Conservation (phyloP, 1,140 invertebrate genomes). For the Camponotus pennsylvanicus region DNA sequence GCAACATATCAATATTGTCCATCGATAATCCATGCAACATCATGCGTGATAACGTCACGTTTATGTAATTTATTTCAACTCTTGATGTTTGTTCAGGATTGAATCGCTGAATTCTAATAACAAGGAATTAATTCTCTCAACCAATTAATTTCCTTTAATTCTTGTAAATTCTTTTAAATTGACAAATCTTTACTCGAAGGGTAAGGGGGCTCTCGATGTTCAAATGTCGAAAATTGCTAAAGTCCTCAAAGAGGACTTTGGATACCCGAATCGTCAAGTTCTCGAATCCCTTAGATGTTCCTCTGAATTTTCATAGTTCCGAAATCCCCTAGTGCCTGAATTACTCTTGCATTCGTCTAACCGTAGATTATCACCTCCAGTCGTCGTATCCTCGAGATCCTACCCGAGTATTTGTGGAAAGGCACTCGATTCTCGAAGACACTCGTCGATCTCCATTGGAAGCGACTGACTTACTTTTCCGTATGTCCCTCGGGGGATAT, state of each 20-base stretch:
- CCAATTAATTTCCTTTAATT: background rate
- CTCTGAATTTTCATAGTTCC: background rate
- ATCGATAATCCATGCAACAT: too few species aligned
- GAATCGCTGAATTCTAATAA: background rate
- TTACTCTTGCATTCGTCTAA: constrained; percentile 31
- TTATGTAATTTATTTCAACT: too few species aligned
- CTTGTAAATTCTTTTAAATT: background rate
- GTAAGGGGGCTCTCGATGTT: background rate
- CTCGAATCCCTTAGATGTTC: background rate
- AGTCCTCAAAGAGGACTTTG: background rate
- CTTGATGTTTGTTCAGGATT: too few species aligned
- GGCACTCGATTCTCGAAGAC: constrained; percentile 59
- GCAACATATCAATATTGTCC: too few species aligned
- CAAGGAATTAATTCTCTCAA: background rate
- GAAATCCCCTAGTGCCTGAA: background rate
- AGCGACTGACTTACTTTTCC: constrained; percentile 17
- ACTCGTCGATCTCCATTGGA: constrained; percentile 67
- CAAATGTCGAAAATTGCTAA: background rate
- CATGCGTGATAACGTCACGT: too few species aligned
- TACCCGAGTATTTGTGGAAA: constrained; percentile 25
- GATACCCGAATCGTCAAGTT: background rate
- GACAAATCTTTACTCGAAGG: background rate
- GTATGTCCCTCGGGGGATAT: constrained; percentile 56
- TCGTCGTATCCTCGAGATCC: constrained; percentile 10
- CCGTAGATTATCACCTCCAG: constrained; percentile 21